Conservation (phyloP, 2,888 invertebrate genomes). For the Mythimna loreyi region DNA sequence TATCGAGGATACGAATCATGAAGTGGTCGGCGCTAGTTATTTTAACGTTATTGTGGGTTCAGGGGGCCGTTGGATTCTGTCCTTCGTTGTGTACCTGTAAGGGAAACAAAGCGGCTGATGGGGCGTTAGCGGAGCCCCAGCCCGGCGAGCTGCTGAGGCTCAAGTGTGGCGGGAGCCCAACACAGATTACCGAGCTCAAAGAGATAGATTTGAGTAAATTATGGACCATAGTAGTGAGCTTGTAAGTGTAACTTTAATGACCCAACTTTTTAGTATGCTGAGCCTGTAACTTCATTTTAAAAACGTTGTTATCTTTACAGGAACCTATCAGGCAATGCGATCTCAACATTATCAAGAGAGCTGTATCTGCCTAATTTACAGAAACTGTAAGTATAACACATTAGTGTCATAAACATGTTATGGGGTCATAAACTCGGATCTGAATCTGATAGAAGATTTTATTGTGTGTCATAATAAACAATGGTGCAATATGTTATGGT, state of each 20-base stretch:
- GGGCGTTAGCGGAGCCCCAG: constrained; percentile 86
- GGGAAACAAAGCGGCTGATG: constrained; percentile 90
- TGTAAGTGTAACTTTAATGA: constrained; percentile 88
- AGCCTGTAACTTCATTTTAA: background rate
- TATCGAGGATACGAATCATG: constrained; percentile 82
- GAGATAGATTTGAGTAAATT: constrained; percentile 92
- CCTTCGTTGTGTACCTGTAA: constrained; percentile 90
- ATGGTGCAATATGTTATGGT: constrained; percentile 10
- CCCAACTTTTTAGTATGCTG: background rate
- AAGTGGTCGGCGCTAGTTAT: constrained; percentile 76
- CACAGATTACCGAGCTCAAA: constrained; percentile 91
- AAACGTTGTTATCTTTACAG: constrained; percentile 82
- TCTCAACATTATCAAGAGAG: constrained; percentile 91
- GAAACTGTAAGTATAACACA: constrained; percentile 92
- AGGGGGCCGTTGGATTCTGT: constrained; percentile 77
- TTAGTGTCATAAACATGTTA: constrained; percentile 24
- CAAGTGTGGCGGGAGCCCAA: constrained; percentile 91
- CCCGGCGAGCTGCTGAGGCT: constrained; percentile 91
- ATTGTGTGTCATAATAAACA: constrained; percentile 19
- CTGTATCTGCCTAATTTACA: constrained; percentile 92
- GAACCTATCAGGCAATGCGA: constrained; percentile 92
- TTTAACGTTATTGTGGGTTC: constrained; percentile 74
- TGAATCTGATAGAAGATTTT: constrained; percentile 1
- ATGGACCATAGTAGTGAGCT: constrained; percentile 91
- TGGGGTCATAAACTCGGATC: constrained; percentile 15